Evolutionary conservation across 2,797 vertebrate genomes (phyloP).

Genomic region (Acrocephalus scirpaceus): DNA sequence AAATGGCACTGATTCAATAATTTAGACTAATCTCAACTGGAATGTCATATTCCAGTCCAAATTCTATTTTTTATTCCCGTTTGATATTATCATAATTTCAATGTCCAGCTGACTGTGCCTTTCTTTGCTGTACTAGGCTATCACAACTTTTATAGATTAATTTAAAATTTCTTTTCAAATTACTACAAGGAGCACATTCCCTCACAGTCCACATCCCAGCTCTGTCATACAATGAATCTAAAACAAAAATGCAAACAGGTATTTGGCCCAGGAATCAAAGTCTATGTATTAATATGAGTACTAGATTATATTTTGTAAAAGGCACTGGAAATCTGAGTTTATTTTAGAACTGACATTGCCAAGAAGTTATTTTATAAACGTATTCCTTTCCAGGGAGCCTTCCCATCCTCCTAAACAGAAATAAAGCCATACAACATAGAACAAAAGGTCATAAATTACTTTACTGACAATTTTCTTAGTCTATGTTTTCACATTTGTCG

Average conservation of each 20-base stretch:
- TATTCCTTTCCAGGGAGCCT: not conserved
- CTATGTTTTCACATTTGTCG: constrained; percentile 56
- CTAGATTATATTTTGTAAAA: not conserved
- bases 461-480: constrained; percentile 43
- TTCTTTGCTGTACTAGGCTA: not conserved
- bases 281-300: too few species aligned
- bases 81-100: not conserved
- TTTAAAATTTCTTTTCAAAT: not conserved
- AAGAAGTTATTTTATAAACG: not conserved
- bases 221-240: not conserved
- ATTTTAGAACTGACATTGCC: not conserved
- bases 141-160: not conserved
- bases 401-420: not conserved
- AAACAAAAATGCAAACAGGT: not conserved
- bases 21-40: not conserved
- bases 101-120: not conserved
- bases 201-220: not conserved
- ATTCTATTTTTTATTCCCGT: not conserved
- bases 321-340: not conserved
- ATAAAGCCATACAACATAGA: not conserved
- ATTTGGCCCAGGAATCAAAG: not conserved
- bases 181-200: not conserved
- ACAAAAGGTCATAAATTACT: constrained; percentile 5
- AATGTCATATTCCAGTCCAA: not conserved
- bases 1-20: not conserved